A percentile compares a stretch with the other conserved stretches of the same genome.
These are phyloP conservation scores for Eumacrocentrus americanus DNA, from an alignment of 2,888 invertebrate species.

Conservation along the genomic window DNA sequence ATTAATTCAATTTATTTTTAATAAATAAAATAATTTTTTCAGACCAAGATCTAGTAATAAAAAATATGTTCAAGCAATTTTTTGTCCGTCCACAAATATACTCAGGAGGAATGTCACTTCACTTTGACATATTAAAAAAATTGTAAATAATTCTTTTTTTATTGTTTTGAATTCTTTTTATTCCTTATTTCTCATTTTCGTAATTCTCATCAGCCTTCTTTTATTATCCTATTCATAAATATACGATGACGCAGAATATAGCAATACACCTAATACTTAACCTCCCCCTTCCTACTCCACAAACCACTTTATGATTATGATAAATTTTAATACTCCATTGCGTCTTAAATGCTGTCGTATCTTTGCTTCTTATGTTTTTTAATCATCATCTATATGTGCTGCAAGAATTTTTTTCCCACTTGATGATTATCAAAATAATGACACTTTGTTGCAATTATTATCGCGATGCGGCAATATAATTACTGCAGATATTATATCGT, in stretches of 20 bases:
- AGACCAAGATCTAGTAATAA: constrained; percentile 5
- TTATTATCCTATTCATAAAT: constrained; percentile 31
- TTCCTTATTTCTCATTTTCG: constrained; percentile 2
- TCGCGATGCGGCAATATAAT: not conserved
- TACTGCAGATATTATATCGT: not conserved
- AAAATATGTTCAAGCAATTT: not conserved
- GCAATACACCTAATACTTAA: not conserved
- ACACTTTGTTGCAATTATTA: not conserved
- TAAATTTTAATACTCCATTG: constrained; percentile 39
- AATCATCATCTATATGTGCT: not conserved
- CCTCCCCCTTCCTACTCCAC: too few species aligned
- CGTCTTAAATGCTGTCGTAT: constrained; percentile 29
- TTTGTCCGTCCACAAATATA: too few species aligned
- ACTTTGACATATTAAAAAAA: not conserved
- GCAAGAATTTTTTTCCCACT: not conserved
- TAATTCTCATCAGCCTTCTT: constrained; percentile 15
- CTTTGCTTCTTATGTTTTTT: constrained; percentile 11
- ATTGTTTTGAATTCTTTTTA: not conserved
- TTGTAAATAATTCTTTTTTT: not conserved
- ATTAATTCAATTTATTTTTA: too few species aligned
- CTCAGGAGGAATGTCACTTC: too few species aligned
- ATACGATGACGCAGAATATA: constrained; percentile 2
- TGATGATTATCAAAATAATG: not conserved
- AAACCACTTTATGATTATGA: constrained; percentile 39
- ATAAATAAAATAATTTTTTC: not conserved